Evolutionary conservation across 92 coral and sea anemone species (phyloP), one percentile per base, ranked within the genome.

Genomic region (Palythoa heliodiscus): DNA sequence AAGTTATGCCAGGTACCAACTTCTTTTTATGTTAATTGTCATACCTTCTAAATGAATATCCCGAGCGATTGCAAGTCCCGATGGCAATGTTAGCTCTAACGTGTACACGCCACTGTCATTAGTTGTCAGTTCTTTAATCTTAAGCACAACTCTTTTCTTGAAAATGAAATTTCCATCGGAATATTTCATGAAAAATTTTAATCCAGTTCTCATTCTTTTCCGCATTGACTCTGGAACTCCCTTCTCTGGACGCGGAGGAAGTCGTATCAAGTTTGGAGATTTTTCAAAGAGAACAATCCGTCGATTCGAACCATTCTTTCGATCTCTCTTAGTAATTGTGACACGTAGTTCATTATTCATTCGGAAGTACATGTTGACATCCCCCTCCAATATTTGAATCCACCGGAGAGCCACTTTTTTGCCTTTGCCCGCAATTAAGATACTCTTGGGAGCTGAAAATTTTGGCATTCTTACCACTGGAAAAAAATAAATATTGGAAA

Each of bases 11-110:
- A 43, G 4, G 7, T 43, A 43, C 9, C 4, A 6, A 43, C 50
- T 43, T 3, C 64, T 58, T 58, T 58, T 58, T 58, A 7, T 3
- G 29, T 64, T 64, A 7, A n/a, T 64, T 3, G 11, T 9, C 22
- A 5, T 77, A 77, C 83, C 83, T 77, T 77, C 53, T 64, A 77
- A 60, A 77, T 60, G 52, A 38, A 77, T 77, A 77, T 77, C 70
- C 70, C n/a, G 35, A 23, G 37, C 52, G 16, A 58, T 77, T 60
- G 55, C 71, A 60, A 3, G 7, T 47, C 71, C 70, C 57, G 83
- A 77, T 7, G 83, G 83, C 5, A 77, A 22, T 20, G 16, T 13
- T 39, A 77, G n/a, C 3, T 77, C 83, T 25, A 77, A 64, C 14
- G 54, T 77, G 70, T 77, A 77, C 10, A 77, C 70, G 29, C 83